These are phyloP conservation scores for Lathronympha strigana DNA, from an alignment of 2,888 invertebrate genomes.

Conservation along the genomic window DNA sequence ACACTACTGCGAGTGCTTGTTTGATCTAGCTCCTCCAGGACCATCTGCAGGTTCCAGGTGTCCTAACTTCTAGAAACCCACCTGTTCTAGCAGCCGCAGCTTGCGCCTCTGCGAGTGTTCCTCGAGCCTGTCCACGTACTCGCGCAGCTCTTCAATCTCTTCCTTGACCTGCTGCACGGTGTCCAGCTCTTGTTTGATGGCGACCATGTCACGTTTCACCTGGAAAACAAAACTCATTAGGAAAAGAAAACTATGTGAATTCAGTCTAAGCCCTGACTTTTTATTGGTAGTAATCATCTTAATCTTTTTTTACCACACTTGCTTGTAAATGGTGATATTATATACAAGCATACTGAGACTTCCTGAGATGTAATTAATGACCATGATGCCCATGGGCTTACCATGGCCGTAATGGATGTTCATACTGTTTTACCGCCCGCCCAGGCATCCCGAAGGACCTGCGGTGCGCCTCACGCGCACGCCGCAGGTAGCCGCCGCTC, in stretches of 20 bases:
- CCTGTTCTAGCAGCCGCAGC: conserved; percentile 96
- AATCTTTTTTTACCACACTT: too few relatives aligned
- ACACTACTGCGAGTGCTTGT: too few relatives aligned
- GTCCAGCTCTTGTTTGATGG: conserved; percentile 96
- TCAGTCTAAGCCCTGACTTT: neutral
- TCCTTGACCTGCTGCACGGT: conserved; percentile 97
- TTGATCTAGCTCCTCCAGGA: neutral
- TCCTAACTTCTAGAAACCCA: conserved; percentile 61
- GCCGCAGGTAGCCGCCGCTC: too few relatives aligned
- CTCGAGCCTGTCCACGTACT: conserved; percentile 96
- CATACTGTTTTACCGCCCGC: too few relatives aligned
- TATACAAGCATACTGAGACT: too few relatives aligned
- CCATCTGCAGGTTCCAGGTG: neutral
- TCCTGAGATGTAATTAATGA: too few relatives aligned
- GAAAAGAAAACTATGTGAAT: neutral
- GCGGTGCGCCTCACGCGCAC: too few relatives aligned
- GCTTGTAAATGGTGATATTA: too few relatives aligned
- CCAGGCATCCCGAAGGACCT: too few relatives aligned
- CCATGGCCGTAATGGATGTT: too few relatives aligned
- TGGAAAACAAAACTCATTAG: conserved; percentile 54
- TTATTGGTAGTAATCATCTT: too few relatives aligned
- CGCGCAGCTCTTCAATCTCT: conserved; percentile 96
- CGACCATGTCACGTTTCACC: conserved; percentile 97
- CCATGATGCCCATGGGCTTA: too few relatives aligned
- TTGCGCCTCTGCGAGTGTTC: conserved; percentile 96